A percentile compares a stretch with the other conserved stretches of the same genome.
Evolutionary conservation across 2,888 invertebrate genomes (phyloP).

Genomic region (Spicauda simplicius): DNA sequence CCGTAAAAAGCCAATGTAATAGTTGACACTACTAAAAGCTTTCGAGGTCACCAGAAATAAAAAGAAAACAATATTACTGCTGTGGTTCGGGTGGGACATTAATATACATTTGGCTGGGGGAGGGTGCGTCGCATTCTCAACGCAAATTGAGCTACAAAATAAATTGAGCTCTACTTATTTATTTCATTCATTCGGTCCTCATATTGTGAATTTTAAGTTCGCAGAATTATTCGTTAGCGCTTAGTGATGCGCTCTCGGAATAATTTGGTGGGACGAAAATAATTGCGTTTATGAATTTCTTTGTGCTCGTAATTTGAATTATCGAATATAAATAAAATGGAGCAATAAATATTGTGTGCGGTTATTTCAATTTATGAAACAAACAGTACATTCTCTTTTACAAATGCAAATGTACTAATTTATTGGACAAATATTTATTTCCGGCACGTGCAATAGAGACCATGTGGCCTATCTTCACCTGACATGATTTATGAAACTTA

Average conservation of each 20-base stretch:
- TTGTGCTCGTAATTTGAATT: conserved; percentile 20
- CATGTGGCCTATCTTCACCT: no score
- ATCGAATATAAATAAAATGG: conserved; percentile 8
- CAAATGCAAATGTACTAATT: no score
- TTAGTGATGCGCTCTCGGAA: conserved; percentile 30
- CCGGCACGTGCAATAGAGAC: no score
- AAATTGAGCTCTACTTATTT: conserved; percentile 62
- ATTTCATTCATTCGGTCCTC: conserved; percentile 47
- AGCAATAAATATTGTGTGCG: not conserved
- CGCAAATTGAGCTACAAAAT: conserved; percentile 74
- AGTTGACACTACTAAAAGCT: conserved; percentile 77
- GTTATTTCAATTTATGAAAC: not conserved
- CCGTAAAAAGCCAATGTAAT: conserved; percentile 69
- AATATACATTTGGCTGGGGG: conserved; percentile 76
- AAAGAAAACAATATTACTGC: conserved; percentile 79
- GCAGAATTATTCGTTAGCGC: conserved; percentile 21
- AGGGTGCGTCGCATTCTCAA: conserved; percentile 65
- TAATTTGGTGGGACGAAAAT: conserved; percentile 28
- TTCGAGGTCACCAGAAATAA: conserved; percentile 68
- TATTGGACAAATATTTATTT: no score
- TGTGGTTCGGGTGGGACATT: conserved; percentile 74
- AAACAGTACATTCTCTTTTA: not conserved
- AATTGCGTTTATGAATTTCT: conserved; percentile 26
- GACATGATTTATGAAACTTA: no score
- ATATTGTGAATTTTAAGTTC: conserved; percentile 38